Conservation (phyloP, 2,797 vertebrate genomes). For the Rhinichthys osculus region DNA sequence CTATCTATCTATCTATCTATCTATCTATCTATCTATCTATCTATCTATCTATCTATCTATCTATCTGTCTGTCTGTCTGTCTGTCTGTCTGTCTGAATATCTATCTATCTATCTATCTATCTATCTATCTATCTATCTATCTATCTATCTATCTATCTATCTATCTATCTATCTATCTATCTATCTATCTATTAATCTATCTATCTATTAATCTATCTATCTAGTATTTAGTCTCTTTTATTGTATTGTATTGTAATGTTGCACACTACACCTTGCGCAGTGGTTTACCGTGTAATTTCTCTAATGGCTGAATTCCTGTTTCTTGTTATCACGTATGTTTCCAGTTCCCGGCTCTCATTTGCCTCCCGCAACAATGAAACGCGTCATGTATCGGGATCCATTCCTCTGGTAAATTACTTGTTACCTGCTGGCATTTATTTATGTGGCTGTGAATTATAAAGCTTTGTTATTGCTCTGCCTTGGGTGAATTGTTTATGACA, state of each 20-base stretch:
- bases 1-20: no score
- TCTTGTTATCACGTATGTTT: slow-evolving; percentile 31
- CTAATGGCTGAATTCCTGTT: slow-evolving; percentile 45
- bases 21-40: no score
- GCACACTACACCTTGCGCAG: neutral
- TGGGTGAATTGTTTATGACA: slow-evolving; percentile 99
- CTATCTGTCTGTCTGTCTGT: no score
- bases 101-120: neutral
- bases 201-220: neutral
- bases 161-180: no score
- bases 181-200: neutral
- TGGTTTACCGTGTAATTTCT: slow-evolving; percentile 6
- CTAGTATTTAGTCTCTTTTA: neutral
- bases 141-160: neutral
- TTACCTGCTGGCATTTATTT: slow-evolving; percentile 96
- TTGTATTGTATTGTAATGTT: neutral
- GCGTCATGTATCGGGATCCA: slow-evolving; percentile 72
- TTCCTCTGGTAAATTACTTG: slow-evolving; percentile 85
- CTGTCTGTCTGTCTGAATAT: no score
- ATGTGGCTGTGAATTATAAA: slow-evolving; percentile 94
- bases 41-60: no score
- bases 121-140: neutral
- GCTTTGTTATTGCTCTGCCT: slow-evolving; percentile 93
- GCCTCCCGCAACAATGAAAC: slow-evolving; percentile 78
- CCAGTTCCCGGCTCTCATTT: slow-evolving; percentile 31